Base-by-base conservation (phyloP, 30 jellyfish, hydroid and myxozoan species). In the Phacellophora camtschatica region DNA sequence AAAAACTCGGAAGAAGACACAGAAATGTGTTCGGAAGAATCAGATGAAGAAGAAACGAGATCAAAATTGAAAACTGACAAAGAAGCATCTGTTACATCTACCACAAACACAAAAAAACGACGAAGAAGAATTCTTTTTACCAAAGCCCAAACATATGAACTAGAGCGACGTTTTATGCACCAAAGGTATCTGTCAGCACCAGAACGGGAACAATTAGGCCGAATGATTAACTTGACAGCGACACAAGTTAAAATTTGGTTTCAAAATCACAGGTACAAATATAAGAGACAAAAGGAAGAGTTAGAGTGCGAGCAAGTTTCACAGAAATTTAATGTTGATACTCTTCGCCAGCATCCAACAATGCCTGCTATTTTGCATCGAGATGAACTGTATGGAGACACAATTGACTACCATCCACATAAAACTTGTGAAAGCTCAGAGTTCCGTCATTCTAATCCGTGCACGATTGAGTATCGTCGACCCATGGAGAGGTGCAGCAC, bases 181-280 rank as follows among this genome's bases (percentile, higher is more conserved):
- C 96, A 87, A 55, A 30, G 96, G 20, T 87, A 87, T 58, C 51
- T 87, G 5, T 87, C 96, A n/a, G 96, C 96, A 58, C 91, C 96
- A 5, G 96, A 87, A 63, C 61, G 96, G 34, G 96, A 87, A 36
- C 96, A 87, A 84, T 34, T 87, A 59, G 96, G 92, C 58, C 88
- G 86, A 12, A 68, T 76, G 89, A 87, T 87, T 56, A 87, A 87
- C 50, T 64, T 87, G 11, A 87, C 93, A 1, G 92, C 96, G 13
- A 87, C 91, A 7, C 96, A 87, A 69, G 89, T 87, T 35, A 87
- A 87, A 78, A 87, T 87, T 12, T 87, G 96, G 96, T 87, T 87
- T 70, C 96, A 87, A 49, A 87, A 87, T 70, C 96, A 87, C 42
- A 66, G 96, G 2, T 87, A 87, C 46, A 87, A 87, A 57, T 87